A percentile compares a stretch with the other conserved stretches of the same genome.
phyloP scores from a whole-genome alignment of 2,888 invertebrate genomes.

The Lasiommata megera region DNA sequence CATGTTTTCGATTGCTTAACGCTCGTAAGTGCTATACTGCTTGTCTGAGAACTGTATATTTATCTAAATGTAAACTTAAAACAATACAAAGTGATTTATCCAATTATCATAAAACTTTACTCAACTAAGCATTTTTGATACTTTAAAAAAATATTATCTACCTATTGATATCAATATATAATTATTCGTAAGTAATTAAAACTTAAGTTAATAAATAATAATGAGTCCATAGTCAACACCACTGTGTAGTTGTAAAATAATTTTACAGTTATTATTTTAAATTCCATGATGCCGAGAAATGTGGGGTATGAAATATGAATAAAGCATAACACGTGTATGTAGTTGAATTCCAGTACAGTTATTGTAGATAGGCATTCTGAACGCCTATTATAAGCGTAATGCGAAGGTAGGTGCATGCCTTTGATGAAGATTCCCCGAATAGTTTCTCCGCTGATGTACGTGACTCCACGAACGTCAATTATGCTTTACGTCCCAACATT shows the following conservation, averaged over 20 bases:
- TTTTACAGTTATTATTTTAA: slow-evolving; percentile 1
- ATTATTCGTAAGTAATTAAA: no score
- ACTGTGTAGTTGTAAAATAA: no score
- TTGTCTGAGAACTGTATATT: no score
- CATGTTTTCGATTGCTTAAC: no score
- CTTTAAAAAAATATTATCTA: no score
- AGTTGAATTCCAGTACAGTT: slow-evolving; percentile 61
- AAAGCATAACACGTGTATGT: slow-evolving; percentile 47
- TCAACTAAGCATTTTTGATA: no score
- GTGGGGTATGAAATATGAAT: slow-evolving; percentile 57
- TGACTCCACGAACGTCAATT: slow-evolving; percentile 39
- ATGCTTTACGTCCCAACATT: slow-evolving; percentile 33
- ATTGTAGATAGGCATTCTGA: slow-evolving; percentile 64
- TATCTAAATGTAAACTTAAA: no score
- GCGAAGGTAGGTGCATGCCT: slow-evolving; percentile 68
- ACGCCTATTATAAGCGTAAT: slow-evolving; percentile 56
- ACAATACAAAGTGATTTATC: no score
- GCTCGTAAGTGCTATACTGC: no score
- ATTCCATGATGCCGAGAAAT: slow-evolving; percentile 38
- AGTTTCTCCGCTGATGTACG: slow-evolving; percentile 55
- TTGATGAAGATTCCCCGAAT: slow-evolving; percentile 72
- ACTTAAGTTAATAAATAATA: neutral
- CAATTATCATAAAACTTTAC: no score
- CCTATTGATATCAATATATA: no score
- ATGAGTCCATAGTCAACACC: no score